Percentiles rank a stretch among this genome's conserved stretches.
Conservation (phyloP, 2,797 vertebrate species). For the Pangasius sanitwongsei region DNA sequence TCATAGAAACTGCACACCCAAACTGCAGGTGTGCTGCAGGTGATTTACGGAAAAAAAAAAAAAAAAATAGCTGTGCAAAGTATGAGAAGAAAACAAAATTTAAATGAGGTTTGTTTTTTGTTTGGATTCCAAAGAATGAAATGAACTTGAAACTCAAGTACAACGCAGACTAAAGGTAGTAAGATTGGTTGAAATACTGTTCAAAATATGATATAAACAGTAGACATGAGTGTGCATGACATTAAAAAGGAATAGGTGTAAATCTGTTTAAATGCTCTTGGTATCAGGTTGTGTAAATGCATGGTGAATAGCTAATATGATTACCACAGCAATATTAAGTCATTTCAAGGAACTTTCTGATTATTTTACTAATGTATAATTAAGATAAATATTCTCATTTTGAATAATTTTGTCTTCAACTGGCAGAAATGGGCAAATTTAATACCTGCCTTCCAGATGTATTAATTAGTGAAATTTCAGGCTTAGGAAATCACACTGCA, state of each 20-base stretch:
- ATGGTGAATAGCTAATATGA: not conserved
- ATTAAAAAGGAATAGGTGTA: not conserved
- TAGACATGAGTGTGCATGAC: not conserved
- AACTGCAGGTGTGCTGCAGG: not conserved
- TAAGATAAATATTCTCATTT: not conserved
- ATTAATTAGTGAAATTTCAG: not conserved
- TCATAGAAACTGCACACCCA: not conserved
- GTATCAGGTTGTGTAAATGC: not conserved
- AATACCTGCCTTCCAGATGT: not conserved
- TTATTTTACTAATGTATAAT: not conserved
- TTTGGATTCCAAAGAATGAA: not conserved
- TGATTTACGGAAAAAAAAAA: not conserved
- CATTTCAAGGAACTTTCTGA: too few relatives aligned
- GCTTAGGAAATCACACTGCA: not conserved
- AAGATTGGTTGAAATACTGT: not conserved
- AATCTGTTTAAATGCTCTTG: not conserved
- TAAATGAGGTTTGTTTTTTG: not conserved
- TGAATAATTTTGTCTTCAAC: not conserved
- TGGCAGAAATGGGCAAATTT: not conserved
- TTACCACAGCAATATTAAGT: not conserved
- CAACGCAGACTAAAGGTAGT: not conserved
- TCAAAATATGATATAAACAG: not conserved
- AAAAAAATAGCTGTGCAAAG: not conserved
- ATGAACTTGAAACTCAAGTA: not conserved
- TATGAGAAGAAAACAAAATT: not conserved